Conservation (phyloP, 1,140 invertebrate genomes). For the Musca domestica region DNA sequence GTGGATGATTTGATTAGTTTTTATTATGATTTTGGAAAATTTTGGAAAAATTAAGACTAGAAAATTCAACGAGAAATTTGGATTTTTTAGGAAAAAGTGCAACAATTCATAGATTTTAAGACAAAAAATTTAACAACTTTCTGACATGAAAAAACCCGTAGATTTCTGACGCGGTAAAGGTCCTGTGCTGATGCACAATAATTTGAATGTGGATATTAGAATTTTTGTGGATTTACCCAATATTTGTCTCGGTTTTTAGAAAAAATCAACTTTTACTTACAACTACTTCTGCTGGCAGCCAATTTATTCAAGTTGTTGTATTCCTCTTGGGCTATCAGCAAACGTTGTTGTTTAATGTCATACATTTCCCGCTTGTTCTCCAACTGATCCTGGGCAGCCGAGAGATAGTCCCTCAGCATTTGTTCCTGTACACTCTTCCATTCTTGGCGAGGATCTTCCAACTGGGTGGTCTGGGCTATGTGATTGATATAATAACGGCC, state of each 20-base stretch:
- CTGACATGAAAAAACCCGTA: too few relatives aligned
- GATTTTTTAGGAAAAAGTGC: too few relatives aligned
- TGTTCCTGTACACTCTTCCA: constrained; percentile 93
- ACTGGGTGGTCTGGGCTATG: constrained; percentile 89
- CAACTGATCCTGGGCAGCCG: constrained; percentile 90
- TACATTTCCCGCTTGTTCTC: constrained; percentile 96
- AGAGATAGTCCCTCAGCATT: constrained; percentile 94
- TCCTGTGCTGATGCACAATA: too few relatives aligned
- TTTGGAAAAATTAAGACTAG: neutral
- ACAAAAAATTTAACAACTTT: too few relatives aligned
- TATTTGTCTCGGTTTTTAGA: too few relatives aligned
- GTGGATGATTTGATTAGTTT: neutral
- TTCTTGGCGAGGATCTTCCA: constrained; percentile 93
- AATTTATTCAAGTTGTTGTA: constrained; percentile 90
- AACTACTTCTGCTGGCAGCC: constrained; percentile 77
- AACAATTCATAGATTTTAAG: too few relatives aligned
- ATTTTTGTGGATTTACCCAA: too few relatives aligned
- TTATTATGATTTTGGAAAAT: too few relatives aligned
- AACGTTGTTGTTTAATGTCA: constrained; percentile 90
- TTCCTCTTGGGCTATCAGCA: constrained; percentile 91
- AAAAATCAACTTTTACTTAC: constrained; percentile 66
- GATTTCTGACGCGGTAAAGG: too few relatives aligned
- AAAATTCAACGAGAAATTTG: too few relatives aligned
- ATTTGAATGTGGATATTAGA: too few relatives aligned
- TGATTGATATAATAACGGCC: constrained; percentile 97